These are phyloP conservation scores for Drosophila lacteicornis DNA, from an alignment of 1,140 invertebrate species.

Conservation along the genomic window DNA sequence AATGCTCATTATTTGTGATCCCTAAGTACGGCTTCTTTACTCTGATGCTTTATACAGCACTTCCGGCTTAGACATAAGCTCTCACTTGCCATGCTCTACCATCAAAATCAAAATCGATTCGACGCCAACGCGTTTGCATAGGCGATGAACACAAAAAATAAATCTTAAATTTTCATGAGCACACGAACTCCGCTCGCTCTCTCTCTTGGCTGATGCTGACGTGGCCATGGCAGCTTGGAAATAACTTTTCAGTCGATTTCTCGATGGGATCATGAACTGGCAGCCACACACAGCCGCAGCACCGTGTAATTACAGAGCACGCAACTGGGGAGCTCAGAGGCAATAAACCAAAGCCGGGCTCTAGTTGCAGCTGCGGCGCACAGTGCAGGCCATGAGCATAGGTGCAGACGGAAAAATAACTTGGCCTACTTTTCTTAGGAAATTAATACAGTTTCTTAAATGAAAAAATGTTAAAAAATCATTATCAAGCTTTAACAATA, in stretches of 20 bases:
- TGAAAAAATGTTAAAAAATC: too few relatives aligned
- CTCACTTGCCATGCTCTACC: neutral
- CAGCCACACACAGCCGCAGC: constrained; percentile 31
- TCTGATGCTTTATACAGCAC: constrained; percentile 9
- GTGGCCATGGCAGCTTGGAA: constrained; percentile 38
- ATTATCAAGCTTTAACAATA: neutral
- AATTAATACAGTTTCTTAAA: too few relatives aligned
- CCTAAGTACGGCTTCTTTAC: neutral
- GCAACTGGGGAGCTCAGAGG: constrained; percentile 64
- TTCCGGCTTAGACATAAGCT: constrained; percentile 16
- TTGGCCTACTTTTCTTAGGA: too few relatives aligned
- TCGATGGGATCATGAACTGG: constrained; percentile 53
- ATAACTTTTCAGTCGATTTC: constrained; percentile 72
- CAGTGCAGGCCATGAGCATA: constrained; percentile 15
- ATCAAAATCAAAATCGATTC: constrained; percentile 53
- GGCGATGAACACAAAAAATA: constrained; percentile 34
- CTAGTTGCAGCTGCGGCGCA: constrained; percentile 29
- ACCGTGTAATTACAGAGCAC: constrained; percentile 65
- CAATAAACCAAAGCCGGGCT: constrained; percentile 65
- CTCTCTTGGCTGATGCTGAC: constrained; percentile 5
- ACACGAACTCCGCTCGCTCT: neutral
- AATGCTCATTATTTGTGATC: neutral
- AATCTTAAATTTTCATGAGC: constrained; percentile 49
- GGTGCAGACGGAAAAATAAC: constrained; percentile 12
- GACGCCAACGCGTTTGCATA: constrained; percentile 48